phyloP scores from a whole-genome alignment of 2,888 invertebrate species.

The Drosophila sordidula region DNA sequence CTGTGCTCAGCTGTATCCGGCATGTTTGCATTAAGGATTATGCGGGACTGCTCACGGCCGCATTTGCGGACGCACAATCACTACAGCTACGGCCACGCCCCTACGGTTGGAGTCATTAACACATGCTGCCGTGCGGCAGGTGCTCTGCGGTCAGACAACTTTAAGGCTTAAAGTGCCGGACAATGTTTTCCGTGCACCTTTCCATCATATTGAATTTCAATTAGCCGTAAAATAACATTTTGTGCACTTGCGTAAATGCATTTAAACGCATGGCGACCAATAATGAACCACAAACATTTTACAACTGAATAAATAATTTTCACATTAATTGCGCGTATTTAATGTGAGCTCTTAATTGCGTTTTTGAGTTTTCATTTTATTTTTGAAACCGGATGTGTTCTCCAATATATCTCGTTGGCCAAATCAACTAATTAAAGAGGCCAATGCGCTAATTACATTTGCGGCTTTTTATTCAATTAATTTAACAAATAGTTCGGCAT shows the following conservation, averaged over 20 bases:
- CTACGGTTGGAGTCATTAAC: conserved; percentile 45
- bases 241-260: conserved; percentile 34
- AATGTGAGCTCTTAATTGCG: conserved; percentile 71
- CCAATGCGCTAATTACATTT: conserved; percentile 15
- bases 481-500: not conserved
- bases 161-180: conserved; percentile 50
- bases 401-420: not conserved
- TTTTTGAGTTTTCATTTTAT: not conserved
- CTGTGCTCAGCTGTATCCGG: conserved; percentile 38
- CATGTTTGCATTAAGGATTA: conserved; percentile 71
- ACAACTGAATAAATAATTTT: conserved; percentile 78
- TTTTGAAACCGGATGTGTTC: conserved; percentile 6
- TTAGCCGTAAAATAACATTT: conserved; percentile 63
- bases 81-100: not conserved
- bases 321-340: conserved; percentile 72
- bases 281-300: conserved; percentile 79
- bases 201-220: conserved; percentile 60
- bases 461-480: not conserved
- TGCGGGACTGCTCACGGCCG: conserved; percentile 55
- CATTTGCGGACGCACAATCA: conserved; percentile 43
- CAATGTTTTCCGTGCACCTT: conserved; percentile 12
- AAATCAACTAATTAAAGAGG: conserved; percentile 22
- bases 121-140: conserved; percentile 43
- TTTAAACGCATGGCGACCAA: conserved; percentile 57
- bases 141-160: conserved; percentile 52